phyloP scores from a whole-genome alignment of 2,113 vertebrate genomes.

The Rhinogobius similis region DNA sequence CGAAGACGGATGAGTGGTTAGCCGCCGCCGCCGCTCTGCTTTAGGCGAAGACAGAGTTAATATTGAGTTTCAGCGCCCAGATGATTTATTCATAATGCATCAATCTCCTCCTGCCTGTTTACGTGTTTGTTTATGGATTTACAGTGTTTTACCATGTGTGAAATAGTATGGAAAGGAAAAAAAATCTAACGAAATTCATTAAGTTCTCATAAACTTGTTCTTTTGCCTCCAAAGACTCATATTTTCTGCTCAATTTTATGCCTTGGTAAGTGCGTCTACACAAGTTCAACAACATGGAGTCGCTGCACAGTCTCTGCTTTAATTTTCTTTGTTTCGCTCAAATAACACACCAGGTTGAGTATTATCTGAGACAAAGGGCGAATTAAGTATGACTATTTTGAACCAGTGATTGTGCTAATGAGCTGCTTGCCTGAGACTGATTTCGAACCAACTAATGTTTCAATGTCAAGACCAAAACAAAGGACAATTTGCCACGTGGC shows the following conservation, averaged over 20 bases:
- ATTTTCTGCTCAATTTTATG: slow-evolving; percentile 34
- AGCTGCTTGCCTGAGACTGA: neutral
- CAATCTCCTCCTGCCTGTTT: slow-evolving; percentile 66
- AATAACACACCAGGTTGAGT: neutral
- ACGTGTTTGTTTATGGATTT: slow-evolving; percentile 74
- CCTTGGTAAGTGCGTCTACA: slow-evolving; percentile 25
- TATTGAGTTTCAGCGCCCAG: slow-evolving; percentile 56
- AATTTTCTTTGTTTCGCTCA: neutral
- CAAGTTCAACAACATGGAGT: neutral
- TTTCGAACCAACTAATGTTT: neutral
- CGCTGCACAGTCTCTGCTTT: neutral
- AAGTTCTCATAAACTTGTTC: slow-evolving; percentile 64
- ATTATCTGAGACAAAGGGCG: neutral
- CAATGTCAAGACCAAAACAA: neutral
- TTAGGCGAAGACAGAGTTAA: slow-evolving; percentile 67
- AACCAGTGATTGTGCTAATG: neutral
- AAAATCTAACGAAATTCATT: slow-evolving; percentile 66
- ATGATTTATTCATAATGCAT: slow-evolving; percentile 75
- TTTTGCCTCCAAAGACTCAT: slow-evolving; percentile 45
- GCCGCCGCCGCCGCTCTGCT: slow-evolving; percentile 53
- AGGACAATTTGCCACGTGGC: neutral
- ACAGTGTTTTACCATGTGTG: slow-evolving; percentile 58
- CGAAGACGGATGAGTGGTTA: slow-evolving; percentile 61
- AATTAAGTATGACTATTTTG: neutral
- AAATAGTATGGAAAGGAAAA: slow-evolving; percentile 54